Evolutionary conservation across 2,113 vertebrate species (phyloP), one percentile per base, ranked within the genome.

Genomic region (Naja naja): DNA sequence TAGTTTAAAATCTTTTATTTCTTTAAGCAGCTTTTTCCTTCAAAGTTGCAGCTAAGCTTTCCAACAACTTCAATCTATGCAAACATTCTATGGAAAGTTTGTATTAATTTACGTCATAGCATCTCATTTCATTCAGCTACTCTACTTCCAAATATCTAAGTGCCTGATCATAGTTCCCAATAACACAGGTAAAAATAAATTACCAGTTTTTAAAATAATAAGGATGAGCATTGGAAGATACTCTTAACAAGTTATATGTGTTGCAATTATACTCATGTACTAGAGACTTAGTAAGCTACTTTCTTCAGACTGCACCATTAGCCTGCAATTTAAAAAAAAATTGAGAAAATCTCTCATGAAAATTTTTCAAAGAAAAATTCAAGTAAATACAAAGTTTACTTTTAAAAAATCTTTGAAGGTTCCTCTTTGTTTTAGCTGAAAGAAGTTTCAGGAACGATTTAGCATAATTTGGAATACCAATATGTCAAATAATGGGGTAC

Each of bases 1-100:
- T 43, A 81, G 34, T 81, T 43, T 81, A 81, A 43, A 91, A 94
- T 91, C 90, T 85, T 89, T 49, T 92, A 92, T 89, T 87, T 53
- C 60, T 86, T 89, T 92, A 92, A 93, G 92, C 54, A 94, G 88
- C 69, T 89, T 91, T 27, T 27, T 23, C 11, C 7, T 81, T 49
- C 64, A 69, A 18, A 91, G 43, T 47, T 91, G 85, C 85, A 58
- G 23, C 12, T 4, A 25, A 27, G 85, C 60, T 89, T 34, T 91
- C 45, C 55, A 93, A 16, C 10, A 91, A 3, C 45, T 89, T 93
- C 45, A 58, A 43, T 85, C 52, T 74, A 89, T 85, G 69, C 23
- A 89, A 85, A 43, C 54, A 49, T 23, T 5, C 23, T 4, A 16
- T 87, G 43, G 85, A 43, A 54, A 16, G 0, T 11, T 92, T 39